Evolutionary conservation across 2,113 vertebrate species (phyloP).

Genomic region (Trachemys scripta): DNA sequence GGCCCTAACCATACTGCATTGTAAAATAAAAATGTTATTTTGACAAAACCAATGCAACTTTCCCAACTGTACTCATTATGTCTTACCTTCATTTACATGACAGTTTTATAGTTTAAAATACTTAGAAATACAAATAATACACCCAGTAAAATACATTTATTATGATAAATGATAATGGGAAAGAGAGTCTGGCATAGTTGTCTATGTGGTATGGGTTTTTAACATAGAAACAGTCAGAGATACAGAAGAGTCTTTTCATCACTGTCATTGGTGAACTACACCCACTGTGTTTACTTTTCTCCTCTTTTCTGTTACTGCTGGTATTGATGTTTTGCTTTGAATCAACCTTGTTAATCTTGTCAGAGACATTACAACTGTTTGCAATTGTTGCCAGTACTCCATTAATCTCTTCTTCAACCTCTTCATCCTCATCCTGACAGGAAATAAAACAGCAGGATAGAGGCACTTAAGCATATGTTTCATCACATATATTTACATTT

Average conservation of each 20-base stretch:
- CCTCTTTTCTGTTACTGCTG: conserved; percentile 71
- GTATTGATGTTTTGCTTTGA: conserved; percentile 73
- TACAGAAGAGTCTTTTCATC: conserved; percentile 81
- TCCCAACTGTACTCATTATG: background rate
- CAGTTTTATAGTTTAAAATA: background rate
- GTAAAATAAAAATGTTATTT: background rate
- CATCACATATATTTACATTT: background rate
- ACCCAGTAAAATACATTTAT: conserved; percentile 94
- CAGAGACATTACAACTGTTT: conserved; percentile 74
- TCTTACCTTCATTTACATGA: background rate
- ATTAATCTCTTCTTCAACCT: conserved; percentile 84
- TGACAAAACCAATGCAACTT: background rate
- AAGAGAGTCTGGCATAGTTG: conserved; percentile 90
- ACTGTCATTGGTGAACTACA: conserved; percentile 75
- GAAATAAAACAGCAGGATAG: conserved; percentile 22
- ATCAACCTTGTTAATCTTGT: conserved; percentile 63
- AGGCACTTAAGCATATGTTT: background rate
- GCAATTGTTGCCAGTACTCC: conserved; percentile 84
- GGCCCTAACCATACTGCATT: background rate
- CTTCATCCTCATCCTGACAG: conserved; percentile 56
- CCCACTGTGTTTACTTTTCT: conserved; percentile 71
- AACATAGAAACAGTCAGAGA: conserved; percentile 86
- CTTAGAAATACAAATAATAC: conserved; percentile 92
- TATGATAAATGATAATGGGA: conserved; percentile 89
- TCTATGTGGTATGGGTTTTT: conserved; percentile 94